Evolutionary conservation across 1,140 invertebrate genomes (phyloP), one percentile per base, ranked within the genome.

Genomic region (Hydropsyche tenuis): DNA sequence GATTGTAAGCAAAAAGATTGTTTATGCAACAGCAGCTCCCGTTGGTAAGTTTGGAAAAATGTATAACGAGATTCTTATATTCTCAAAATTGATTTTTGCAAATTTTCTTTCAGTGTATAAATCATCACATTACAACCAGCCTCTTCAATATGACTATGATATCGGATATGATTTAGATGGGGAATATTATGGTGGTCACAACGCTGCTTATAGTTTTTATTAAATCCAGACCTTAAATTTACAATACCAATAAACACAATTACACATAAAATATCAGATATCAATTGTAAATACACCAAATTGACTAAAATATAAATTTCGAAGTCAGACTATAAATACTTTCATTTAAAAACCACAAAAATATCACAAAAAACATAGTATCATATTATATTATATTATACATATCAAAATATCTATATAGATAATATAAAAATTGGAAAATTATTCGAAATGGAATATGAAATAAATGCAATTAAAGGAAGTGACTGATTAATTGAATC

Each of bases 21-120:
- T 82, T 4, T 78, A 80, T 53, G 80, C 81, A 71, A 80, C 81
- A 12, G 81, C 82, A 72, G 81, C 81, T 63, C 82, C 82, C 1
- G 6, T 60, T 73, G 79, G 82, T 83, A 76, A 81, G 77, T 75
- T 46, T 46, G 23, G 6, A 22, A 63, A 63, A 63, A 63, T 2
- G 20, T 9, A 53, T 14, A 22, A 3, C 3, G 20, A 53, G 3
- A 53, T 5, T 53, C 5, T 14, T 53, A 22, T 53, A 5, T 18
- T 53, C n/a, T 53, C 20, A 64, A 73, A 12, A 22, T 48, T 73
- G 51, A 43, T 62, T 72, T 16, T 23, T 25, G 9, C 64, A 6
- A n/a, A n/a, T n/a, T n/a, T n/a, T n/a, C n/a, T 73, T 68, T 42
- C 51, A 73, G 72, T 56, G 16, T 69, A 73, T 27, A 73, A 73